These are phyloP conservation scores for Betta splendens DNA, from an alignment of 2,797 vertebrate genomes.

Conservation along the genomic window DNA sequence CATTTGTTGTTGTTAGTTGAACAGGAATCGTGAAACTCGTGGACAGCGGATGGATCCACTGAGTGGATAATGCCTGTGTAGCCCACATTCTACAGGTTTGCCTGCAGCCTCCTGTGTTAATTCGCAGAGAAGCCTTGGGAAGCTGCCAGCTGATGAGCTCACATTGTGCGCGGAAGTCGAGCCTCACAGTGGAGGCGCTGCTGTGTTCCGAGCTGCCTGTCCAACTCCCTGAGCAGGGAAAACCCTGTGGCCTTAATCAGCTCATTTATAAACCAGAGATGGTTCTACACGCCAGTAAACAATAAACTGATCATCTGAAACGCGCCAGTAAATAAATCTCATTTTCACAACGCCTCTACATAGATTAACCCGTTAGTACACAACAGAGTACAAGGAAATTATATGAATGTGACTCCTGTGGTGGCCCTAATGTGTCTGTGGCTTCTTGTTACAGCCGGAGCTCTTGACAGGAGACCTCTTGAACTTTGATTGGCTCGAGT, in stretches of 20 bases:
- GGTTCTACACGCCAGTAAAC: constrained; percentile 50
- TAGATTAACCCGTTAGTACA: constrained; percentile 41
- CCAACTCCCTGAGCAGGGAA: constrained; percentile 76
- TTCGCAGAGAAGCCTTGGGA: constrained; percentile 63
- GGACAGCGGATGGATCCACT: too few relatives aligned
- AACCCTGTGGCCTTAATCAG: constrained; percentile 80
- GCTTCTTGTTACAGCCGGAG: constrained; percentile 21
- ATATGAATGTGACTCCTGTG: constrained; percentile 6
- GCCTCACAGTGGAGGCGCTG: constrained; percentile 64
- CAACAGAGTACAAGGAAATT: constrained; percentile 24
- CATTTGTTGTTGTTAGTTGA: too few relatives aligned
- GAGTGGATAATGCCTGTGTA: not conserved
- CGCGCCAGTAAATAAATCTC: constrained; percentile 51
- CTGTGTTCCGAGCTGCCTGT: constrained; percentile 73
- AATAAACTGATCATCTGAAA: constrained; percentile 57
- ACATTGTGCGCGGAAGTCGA: constrained; percentile 70
- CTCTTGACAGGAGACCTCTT: constrained; percentile 52
- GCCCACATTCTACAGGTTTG: not conserved
- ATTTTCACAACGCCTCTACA: constrained; percentile 38
- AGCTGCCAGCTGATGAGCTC: constrained; percentile 70
- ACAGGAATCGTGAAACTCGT: too few relatives aligned
- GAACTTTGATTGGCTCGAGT: constrained; percentile 57
- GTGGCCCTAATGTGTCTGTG: constrained; percentile 6
- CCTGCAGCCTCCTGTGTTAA: constrained; percentile 1
- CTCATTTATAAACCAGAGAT: constrained; percentile 70